Evolutionary conservation across 2,888 invertebrate species (phyloP).

Genomic region (Diarsia brunnea): DNA sequence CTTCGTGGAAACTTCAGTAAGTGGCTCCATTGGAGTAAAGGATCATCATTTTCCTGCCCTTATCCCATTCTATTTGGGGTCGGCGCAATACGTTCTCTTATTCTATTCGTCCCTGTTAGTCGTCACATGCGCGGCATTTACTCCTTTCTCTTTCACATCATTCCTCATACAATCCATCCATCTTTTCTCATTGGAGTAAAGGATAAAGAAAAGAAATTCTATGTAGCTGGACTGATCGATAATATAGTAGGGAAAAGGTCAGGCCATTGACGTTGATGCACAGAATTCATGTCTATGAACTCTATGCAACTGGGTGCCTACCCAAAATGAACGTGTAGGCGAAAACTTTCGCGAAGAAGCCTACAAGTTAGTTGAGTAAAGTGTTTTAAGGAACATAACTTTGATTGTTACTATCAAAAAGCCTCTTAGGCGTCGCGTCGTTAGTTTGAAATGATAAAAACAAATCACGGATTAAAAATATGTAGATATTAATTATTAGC

Average conservation of each 20-base stretch:
- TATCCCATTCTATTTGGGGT: too few species aligned
- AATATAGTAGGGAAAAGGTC: not conserved
- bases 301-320: not conserved
- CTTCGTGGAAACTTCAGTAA: slow-evolving; percentile 93
- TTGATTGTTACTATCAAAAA: not conserved
- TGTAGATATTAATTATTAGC: not conserved
- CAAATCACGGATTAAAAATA: not conserved
- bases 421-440: not conserved
- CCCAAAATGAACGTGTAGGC: not conserved
- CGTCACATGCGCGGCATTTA: too few species aligned
- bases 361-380: not conserved
- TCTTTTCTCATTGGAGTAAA: too few species aligned
- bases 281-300: not conserved
- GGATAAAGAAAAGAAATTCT: not conserved
- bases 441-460: too few species aligned
- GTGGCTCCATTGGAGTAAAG: slow-evolving; percentile 69
- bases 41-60: too few species aligned
- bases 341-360: not conserved
- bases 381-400: not conserved
- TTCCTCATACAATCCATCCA: too few species aligned
- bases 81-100: too few species aligned
- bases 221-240: not conserved
- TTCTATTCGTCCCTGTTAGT: too few species aligned
- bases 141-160: too few species aligned
- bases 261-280: not conserved